phyloP scores from a whole-genome alignment of 2,113 vertebrate species.

The Ophthalmolycus amberensis region DNA sequence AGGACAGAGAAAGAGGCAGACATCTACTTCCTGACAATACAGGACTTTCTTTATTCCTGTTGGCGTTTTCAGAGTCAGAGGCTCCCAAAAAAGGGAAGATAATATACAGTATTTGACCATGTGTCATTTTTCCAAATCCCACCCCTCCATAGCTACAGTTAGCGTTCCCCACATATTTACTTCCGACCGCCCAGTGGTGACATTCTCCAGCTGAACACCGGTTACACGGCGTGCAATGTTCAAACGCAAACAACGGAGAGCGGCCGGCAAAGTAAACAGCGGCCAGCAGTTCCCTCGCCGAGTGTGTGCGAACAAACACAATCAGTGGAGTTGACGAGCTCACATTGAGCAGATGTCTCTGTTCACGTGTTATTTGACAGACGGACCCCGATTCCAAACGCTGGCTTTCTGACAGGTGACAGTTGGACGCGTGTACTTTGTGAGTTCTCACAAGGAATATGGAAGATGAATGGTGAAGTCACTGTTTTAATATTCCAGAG shows the following conservation, averaged over 20 bases:
- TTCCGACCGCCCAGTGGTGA: background rate
- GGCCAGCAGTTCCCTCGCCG: conserved; percentile 17
- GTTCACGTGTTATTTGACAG: conserved; percentile 8
- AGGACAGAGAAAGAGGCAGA: conserved; percentile 18
- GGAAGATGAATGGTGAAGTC: background rate
- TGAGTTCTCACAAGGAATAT: background rate
- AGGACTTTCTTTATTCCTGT: no score
- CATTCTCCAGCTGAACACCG: conserved; percentile 17
- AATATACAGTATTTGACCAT: background rate
- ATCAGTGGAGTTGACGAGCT: conserved; percentile 15
- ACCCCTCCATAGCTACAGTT: background rate
- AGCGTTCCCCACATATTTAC: background rate
- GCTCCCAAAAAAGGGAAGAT: background rate
- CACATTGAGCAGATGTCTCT: conserved; percentile 34
- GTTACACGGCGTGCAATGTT: background rate
- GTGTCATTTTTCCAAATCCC: background rate
- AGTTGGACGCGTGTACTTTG: background rate
- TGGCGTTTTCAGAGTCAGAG: background rate
- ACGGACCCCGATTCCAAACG: background rate
- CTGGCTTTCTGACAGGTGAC: conserved; percentile 2
- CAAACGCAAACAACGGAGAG: conserved; percentile 33
- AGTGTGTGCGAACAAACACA: conserved; percentile 26
- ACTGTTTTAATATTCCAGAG: background rate
- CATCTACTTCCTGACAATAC: no score
- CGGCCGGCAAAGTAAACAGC: conserved; percentile 25